phyloP scores from a whole-genome alignment of 2,797 vertebrate species.

The Gobio occitaniae region DNA sequence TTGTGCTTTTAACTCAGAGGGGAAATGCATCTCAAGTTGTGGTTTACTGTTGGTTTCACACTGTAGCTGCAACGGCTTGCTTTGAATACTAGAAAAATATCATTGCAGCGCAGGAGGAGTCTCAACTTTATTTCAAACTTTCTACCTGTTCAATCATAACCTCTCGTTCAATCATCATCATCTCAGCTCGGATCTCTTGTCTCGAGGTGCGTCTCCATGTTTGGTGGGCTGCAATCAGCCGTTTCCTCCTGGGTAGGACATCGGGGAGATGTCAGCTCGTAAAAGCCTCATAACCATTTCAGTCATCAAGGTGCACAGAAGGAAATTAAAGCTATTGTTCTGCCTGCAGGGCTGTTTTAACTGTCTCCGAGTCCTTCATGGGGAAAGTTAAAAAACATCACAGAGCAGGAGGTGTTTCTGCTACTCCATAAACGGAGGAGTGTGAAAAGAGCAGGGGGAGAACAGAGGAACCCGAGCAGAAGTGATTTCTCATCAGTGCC shows the following conservation, averaged over 20 bases:
- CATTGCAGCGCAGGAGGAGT: conserved; percentile 53
- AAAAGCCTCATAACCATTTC: conserved; percentile 59
- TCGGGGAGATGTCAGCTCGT: conserved; percentile 51
- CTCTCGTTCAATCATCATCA: background rate
- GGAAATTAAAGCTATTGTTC: conserved; percentile 61
- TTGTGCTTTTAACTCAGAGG: conserved; percentile 61
- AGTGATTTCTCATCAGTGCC: conserved; percentile 53
- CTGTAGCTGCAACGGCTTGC: conserved; percentile 64
- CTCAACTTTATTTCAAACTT: conserved; percentile 55
- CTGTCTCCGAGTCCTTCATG: conserved; percentile 58
- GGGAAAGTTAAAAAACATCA: conserved; percentile 56
- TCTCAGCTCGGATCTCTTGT: conserved; percentile 31
- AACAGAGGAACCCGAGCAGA: conserved; percentile 56
- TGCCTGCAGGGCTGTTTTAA: conserved; percentile 58
- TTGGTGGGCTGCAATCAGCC: conserved; percentile 42
- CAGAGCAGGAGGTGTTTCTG: conserved; percentile 45
- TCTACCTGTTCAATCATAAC: conserved; percentile 16
- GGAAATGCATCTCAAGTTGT: conserved; percentile 72
- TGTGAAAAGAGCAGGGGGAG: conserved; percentile 42
- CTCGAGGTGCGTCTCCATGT: conserved; percentile 14
- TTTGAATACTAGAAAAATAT: conserved; percentile 64
- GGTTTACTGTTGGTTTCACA: conserved; percentile 69
- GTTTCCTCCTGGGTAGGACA: conserved; percentile 50
- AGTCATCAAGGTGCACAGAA: conserved; percentile 56
- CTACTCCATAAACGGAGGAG: conserved; percentile 36